A percentile compares a stretch with the other conserved stretches of the same genome.
These are phyloP conservation scores for Drosophila rufa DNA, from an alignment of 1,140 invertebrate genomes.

Conservation along the genomic window DNA sequence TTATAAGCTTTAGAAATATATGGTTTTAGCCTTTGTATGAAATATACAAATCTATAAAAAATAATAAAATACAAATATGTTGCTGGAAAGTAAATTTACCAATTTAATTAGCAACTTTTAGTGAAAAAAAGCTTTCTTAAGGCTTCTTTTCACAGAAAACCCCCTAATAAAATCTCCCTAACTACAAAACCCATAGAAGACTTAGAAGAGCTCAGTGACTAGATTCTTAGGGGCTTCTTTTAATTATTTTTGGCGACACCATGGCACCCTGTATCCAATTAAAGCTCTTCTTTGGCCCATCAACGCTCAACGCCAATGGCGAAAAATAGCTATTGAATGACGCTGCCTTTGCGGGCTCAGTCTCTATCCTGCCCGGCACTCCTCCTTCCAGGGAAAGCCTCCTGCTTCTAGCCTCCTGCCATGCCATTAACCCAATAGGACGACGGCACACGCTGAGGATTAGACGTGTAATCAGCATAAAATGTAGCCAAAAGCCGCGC, in stretches of 20 bases:
- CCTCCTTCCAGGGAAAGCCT: slow-evolving; percentile 6
- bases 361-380: not conserved
- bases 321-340: slow-evolving; percentile 72
- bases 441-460: slow-evolving; percentile 77
- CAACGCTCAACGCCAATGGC: slow-evolving; percentile 66
- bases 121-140: not conserved
- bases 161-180: not conserved
- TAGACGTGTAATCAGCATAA: slow-evolving; percentile 84
- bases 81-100: not conserved
- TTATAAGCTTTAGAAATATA: not conserved
- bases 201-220: not conserved
- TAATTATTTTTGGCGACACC: not conserved
- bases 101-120: not conserved
- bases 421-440: slow-evolving; percentile 49
- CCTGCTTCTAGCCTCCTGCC: slow-evolving; percentile 18
- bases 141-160: not conserved
- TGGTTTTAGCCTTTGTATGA: not conserved
- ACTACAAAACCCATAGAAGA: not conserved
- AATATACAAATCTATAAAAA: too few relatives aligned
- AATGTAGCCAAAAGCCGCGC: slow-evolving; percentile 70
- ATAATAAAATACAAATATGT: not conserved
- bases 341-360: slow-evolving; percentile 11
- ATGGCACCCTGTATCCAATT: slow-evolving; percentile 67
- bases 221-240: slow-evolving; percentile 5
- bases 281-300: slow-evolving; percentile 37